Base-by-base conservation (phyloP, 2,888 invertebrate genomes). In the Eudasyphora cyanicolor region DNA sequence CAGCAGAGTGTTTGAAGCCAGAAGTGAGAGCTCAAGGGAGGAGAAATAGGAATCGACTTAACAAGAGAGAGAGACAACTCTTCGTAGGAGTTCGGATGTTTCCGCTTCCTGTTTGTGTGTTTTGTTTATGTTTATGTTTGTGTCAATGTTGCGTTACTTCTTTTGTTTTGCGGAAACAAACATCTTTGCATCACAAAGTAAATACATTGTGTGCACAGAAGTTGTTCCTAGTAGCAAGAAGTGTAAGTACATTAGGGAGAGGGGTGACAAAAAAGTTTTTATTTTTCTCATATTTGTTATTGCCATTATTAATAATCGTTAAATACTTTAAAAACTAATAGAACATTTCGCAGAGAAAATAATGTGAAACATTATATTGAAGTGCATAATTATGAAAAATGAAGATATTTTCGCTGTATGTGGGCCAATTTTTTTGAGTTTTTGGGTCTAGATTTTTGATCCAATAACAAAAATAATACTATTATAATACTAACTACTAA, bases 51-150 rank as follows among this genome's bases (percentile, higher is more conserved):
- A 5, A 57, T 57, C 24, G 57, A 57, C 27, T 57, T 57, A 2
- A 10, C 21, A 19, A 51, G 8, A 51, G 6, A 35, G 6, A 35
- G 21, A 45, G 27, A 57, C 57, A 57, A 57, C 57, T 27, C 57
- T 27, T 57, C 27, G 51, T 74, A n/a, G n/a, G n/a, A n/a, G 54
- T 76, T 67, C n/a, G 17, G 69, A 54, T 32, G 19, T 69, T 70
- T 70, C 54, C 35, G 69, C 54, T 51, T 83, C 79, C 79, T 79
- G 76, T 80, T 79, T 79, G 54, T 79, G 71, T n/a, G n/a, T n/a
- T n/a, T n/a, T n/a, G n/a, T n/a, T n/a, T n/a, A n/a, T n/a, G n/a
- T n/a, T n/a, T n/a, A n/a, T n/a, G 57, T 69, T 77, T 69, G 12
- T 57, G 7, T 76, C 35, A 10, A 21, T 19, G 21, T 21, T 54